These are phyloP conservation scores for Crioceris asparagi DNA, from an alignment of 2,888 invertebrate genomes.

Conservation along the genomic window DNA sequence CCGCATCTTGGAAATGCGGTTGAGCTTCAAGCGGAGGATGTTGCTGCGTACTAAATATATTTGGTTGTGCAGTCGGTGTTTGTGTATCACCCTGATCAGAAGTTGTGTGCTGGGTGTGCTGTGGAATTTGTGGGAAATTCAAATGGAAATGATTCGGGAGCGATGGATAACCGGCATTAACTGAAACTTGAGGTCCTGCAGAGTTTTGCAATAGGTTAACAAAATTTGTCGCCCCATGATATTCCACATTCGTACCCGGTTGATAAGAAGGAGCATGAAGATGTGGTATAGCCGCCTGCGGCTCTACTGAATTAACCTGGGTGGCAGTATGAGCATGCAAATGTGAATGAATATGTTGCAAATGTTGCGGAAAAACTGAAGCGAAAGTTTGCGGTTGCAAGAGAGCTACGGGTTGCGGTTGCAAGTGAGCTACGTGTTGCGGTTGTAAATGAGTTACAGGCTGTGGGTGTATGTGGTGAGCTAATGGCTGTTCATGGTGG, in stretches of 20 bases:
- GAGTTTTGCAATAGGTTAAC: slow-evolving; percentile 15
- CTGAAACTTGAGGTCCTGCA: slow-evolving; percentile 13
- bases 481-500: neutral
- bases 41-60: neutral
- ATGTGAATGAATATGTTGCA: neutral
- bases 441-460: slow-evolving; percentile 12
- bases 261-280: slow-evolving; percentile 4
- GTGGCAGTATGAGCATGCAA: too few relatives aligned
- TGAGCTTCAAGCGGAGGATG: slow-evolving; percentile 1
- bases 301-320: slow-evolving; percentile 2
- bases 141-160: slow-evolving; percentile 14
- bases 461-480: neutral
- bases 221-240: slow-evolving; percentile 19
- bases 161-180: slow-evolving; percentile 11
- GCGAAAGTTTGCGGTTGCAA: slow-evolving; percentile 3
- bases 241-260: slow-evolving; percentile 18
- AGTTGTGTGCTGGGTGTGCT: slow-evolving; percentile 3
- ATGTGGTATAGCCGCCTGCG: slow-evolving; percentile 8
- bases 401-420: slow-evolving; percentile 6
- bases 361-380: slow-evolving; percentile 1
- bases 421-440: slow-evolving; percentile 2
- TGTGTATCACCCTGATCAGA: neutral
- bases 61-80: neutral
- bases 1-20: slow-evolving; percentile 12
- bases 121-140: slow-evolving; percentile 16